Base-by-base conservation (phyloP, 37 sponge, comb jelly and placozoan genomes). In the Cladorhizidae sp. region DNA sequence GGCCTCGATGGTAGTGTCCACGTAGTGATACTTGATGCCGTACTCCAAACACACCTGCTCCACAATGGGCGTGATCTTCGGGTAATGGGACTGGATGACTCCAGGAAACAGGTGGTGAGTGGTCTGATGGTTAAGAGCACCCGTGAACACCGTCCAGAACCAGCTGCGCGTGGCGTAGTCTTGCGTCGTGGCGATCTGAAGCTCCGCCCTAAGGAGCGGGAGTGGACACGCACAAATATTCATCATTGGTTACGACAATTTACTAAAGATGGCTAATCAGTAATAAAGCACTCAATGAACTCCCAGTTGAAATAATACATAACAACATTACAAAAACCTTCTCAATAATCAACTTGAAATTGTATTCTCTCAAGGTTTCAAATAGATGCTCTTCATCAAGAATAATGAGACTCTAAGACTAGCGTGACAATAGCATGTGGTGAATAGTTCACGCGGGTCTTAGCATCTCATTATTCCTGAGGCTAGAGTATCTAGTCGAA, bases 91-190 rank as follows among this genome's bases (percentile, higher is more conserved):
- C 87, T 95, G 96, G 55, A 92, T 86, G 23, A 95, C 80, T 21
- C 93, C 89, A 2, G 95, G 95, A 71, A 95, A 95, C 63, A 95
- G 80, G 62, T 95, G 95, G 77, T 95, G 95, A 38, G 90, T 82
- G 67, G 95, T 95, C 77, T 95, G 95, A 45, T 95, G 93, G 84
- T 95, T 95, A 52, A 95, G 86, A 38, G 95, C 95, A 12, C 95
- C 93, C 25, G 94, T 93, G 73, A 87, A 83, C 31, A 90, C 82
- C 5, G 83, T 94, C 95, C 92, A 90, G 77, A 94, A 94, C 95
- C 95, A 94, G 82, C 88, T 90, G 65, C 89, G 85, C 7, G 95
- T 94, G 43, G 93, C 93, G 69, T 95, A 95, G 69, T 95, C 95
- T 80, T 88, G 89, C 0, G 93, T 91, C 7, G 95, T 95, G 37